Evolutionary conservation across 2,888 invertebrate genomes (phyloP), one percentile per base, ranked within the genome.

Genomic region (Adelognathus sp.): DNA sequence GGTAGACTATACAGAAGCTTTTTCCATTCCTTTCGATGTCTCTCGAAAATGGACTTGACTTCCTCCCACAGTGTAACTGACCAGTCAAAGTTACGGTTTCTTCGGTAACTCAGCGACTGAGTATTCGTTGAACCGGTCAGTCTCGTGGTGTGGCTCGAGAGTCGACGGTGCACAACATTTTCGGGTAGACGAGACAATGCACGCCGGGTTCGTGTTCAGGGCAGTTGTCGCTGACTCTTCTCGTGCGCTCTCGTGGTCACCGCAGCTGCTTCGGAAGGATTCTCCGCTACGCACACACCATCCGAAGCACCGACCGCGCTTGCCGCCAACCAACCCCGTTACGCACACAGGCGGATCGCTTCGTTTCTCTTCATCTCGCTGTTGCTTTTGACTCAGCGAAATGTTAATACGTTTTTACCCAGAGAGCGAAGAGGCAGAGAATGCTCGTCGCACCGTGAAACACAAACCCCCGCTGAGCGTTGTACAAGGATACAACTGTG

Each of bases 361-460:
- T 36, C n/a, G 11, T 18, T n/a, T 31, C 41, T 69, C 29, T 69
- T 56, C 31, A 54, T 54, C 54, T 31, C 33, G 18, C 41, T 9
- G 33, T 44, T 58, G 73, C 78, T 79, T 82, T 81, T 81, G 80
- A 83, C 82, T 83, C 80, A 77, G 80, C 81, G 63, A 82, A 82
- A 83, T 82, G 79, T 81, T 81, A 79, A 83, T 83, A 79, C 76
- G 76, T 80, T 75, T 79, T 58, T n/a, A n/a, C n/a, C 80, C 76
- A 72, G 67, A 77, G 56, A 76, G 79, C 74, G 63, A 66, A 50
- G 79, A 75, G 50, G 78, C 80, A 79, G 69, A 79, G 77, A 63
- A 36, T 61, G 41, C 41, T 41, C 41, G 61, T 61, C 39, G 9
- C 41, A 61, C 29, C 41, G 16, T 27, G 41, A 21, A n/a, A 14